Base-by-base conservation (phyloP, 2,888 invertebrate species). In the Allolobophora icterica region DNA sequence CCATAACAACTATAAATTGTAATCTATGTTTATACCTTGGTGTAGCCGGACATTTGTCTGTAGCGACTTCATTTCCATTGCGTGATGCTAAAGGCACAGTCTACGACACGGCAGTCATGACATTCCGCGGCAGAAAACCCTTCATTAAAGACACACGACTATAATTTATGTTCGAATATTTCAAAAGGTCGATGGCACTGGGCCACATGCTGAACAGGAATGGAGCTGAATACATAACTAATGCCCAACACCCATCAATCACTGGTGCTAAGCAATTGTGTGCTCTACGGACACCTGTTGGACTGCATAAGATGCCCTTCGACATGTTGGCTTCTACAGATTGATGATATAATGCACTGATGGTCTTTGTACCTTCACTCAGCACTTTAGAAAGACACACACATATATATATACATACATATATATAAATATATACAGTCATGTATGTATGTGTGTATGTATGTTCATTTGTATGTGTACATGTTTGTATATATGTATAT, bases 31-130 rank as follows among this genome's bases (percentile, higher is more conserved):
- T n/a, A 71, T 71, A 71, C 30, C 8, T 11, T n/a, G 71, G 71
- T 71, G 71, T 71, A 71, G 71, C 71, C n/a, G 71, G 71, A 30
- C n/a, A 71, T n/a, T 71, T 71, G n/a, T 71, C 71, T 71, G 71
- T 71, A 17, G 8, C 19, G 52, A 30, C 71, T 71, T n/a, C 6
- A 71, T 71, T 71, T n/a, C 71, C 30, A n/a, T 71, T n/a, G 17
- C 3, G n/a, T n/a, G n/a, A 71, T 71, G 71, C 8, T n/a, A n/a
- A 71, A 8, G 30, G 17, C 30, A 71, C 71, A n/a, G n/a, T n/a
- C 71, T n/a, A 71, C 13, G 30, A 11, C 30, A 71, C 30, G n/a
- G n/a, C 71, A 71, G 8, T n/a, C n/a, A 4, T n/a, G 71, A 71
- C 30, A 71, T 71, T 71, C 71, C n/a, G 1, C 71, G 6, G n/a